These are phyloP conservation scores for Geopemphigus sp. DNA, from an alignment of 1,140 invertebrate genomes.

Conservation along the genomic window DNA sequence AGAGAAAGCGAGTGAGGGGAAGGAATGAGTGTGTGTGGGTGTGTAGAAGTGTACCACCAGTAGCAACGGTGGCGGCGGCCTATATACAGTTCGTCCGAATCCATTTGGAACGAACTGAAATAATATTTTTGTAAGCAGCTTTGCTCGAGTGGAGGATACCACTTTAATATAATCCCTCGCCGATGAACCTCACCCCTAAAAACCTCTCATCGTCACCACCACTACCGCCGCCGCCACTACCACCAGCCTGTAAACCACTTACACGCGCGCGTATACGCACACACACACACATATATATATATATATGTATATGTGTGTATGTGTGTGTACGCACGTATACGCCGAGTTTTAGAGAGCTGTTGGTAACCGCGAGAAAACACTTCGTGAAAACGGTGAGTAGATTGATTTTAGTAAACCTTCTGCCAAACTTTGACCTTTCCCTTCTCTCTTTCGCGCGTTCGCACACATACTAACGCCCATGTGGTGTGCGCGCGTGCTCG, in stretches of 20 bases:
- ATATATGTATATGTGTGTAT: background rate
- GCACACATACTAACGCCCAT: background rate
- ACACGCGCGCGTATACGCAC: too few relatives aligned
- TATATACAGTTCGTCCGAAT: slow-evolving; percentile 14
- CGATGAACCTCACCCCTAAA: slow-evolving; percentile 4
- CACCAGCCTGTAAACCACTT: background rate
- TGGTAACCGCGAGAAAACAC: slow-evolving; percentile 23
- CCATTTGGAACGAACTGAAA: slow-evolving; percentile 46
- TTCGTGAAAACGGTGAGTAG: slow-evolving; percentile 24
- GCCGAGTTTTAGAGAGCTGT: slow-evolving; percentile 8
- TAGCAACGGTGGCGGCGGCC: background rate
- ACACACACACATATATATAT: background rate
- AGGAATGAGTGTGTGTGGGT: background rate
- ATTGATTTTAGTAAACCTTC: slow-evolving; percentile 50
- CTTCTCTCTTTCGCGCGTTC: background rate
- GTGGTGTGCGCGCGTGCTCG: background rate
- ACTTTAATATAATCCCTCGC: slow-evolving; percentile 48
- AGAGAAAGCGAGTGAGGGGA: background rate
- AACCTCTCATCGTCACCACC: slow-evolving; percentile 10
- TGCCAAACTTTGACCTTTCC: slow-evolving; percentile 46
- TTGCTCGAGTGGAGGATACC: slow-evolving; percentile 38
- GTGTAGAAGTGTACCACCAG: background rate
- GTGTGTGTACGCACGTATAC: background rate
- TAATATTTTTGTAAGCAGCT: slow-evolving; percentile 46
- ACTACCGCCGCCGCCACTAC: too few relatives aligned